Base-by-base conservation (phyloP, 2,888 invertebrate genomes). In the Drosophila pegasa region DNA sequence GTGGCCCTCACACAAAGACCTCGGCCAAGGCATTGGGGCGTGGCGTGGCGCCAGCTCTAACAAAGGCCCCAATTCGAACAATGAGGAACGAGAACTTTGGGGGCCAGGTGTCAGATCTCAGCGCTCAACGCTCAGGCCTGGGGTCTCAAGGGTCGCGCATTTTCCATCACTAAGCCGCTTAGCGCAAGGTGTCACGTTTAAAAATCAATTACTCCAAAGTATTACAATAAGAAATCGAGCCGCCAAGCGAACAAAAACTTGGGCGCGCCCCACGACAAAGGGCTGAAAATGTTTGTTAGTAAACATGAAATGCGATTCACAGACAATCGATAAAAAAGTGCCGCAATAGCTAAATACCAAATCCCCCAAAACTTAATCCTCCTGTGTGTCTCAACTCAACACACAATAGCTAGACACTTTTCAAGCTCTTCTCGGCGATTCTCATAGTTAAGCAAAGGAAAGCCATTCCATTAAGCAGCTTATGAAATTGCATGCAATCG, bases 181-280 rank as follows among this genome's bases (percentile, higher is more conserved):
- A 86, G 64, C 69, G 63, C 68, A 78, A 88, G 84, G 86, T 86
- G 86, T 88, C 86, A 86, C 80, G 86, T 86, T 88, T 80, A 80
- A 80, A 86, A 86, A 88, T 88, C 86, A 88, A 88, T 86, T 86
- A 86, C 81, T 83, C 73, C 51, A 70, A 69, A 63, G 68, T 69
- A 80, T 69, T 72, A 75, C 72, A 80, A 74, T 70, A 72, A 51
- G 65, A 79, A 71, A 62, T 57, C 57, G 54, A 29, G 22, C 45
- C n/a, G 12, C 57, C 16, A 35, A 25, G 20, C 48, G 20, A 50
- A 31, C 31, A 20, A 52, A 52, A 45, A 55, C 33, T 52, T 71
- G 50, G 58, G 52, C 59, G 25, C 33, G 58, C 38, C 40, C 29
- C 50, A 60, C 68, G 22, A 35, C 43, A 62, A 64, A 64, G 45